Evolutionary conservation across 2,797 vertebrate genomes (phyloP).

Genomic region (Odontamblyopus rebecca): DNA sequence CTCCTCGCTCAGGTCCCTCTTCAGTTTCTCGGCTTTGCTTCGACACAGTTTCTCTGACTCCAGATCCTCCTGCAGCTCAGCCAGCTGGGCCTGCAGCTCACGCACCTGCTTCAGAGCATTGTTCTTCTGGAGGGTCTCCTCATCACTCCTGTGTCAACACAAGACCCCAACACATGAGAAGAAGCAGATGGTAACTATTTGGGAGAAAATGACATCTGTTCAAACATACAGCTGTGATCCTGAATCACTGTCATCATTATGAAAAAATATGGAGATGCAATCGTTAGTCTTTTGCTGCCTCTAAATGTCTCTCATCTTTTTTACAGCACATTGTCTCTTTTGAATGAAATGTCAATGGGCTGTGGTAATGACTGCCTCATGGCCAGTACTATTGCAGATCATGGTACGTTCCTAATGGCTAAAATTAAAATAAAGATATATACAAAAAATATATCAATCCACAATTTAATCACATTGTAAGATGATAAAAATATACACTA

Average conservation of each 20-base stretch:
- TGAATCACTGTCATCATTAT: neutral
- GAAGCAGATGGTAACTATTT: neutral
- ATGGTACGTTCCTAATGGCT: no score
- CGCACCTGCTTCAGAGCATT: slow-evolving; percentile 91
- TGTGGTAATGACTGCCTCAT: neutral
- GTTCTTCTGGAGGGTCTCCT: slow-evolving; percentile 92
- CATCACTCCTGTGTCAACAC: slow-evolving; percentile 84
- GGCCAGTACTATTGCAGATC: neutral
- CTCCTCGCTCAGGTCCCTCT: slow-evolving; percentile 95
- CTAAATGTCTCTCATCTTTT: neutral
- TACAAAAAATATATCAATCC: neutral
- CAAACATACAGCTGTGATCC: neutral
- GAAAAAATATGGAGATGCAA: neutral
- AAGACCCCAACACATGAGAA: neutral
- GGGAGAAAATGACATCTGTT: neutral
- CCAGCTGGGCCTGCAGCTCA: slow-evolving; percentile 93
- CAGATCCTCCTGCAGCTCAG: slow-evolving; percentile 95
- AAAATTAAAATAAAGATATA: neutral
- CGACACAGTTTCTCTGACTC: slow-evolving; percentile 91
- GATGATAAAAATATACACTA: neutral
- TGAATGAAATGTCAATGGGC: neutral
- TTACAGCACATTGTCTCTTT: neutral
- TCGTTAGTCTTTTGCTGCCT: neutral
- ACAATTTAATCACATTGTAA: neutral
- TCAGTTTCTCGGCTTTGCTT: slow-evolving; percentile 98